Conservation (phyloP, 2,113 vertebrate genomes). For the Cromileptes altivelis region DNA sequence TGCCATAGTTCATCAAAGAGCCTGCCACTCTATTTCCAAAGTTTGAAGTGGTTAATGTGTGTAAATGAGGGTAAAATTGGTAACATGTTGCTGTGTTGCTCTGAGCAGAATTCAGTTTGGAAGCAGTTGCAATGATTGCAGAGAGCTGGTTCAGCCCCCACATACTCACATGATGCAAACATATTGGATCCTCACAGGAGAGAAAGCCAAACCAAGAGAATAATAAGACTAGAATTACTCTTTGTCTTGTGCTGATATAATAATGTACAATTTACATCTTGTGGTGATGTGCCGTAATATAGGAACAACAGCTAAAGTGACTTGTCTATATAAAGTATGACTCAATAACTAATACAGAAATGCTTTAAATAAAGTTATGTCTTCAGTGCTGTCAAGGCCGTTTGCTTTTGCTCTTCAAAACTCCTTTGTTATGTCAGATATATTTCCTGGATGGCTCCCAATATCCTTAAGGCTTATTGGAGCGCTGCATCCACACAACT, state of each 20-base stretch:
- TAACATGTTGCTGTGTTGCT: constrained; percentile 13
- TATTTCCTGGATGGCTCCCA: constrained; percentile 82
- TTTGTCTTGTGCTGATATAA: background rate
- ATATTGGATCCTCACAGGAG: background rate
- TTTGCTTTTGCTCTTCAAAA: constrained; percentile 80
- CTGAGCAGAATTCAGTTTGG: background rate
- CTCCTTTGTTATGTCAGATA: constrained; percentile 81
- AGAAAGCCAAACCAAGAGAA: background rate
- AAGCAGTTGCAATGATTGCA: background rate
- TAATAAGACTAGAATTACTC: background rate
- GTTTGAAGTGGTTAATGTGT: constrained; percentile 3
- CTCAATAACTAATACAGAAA: constrained; percentile 30
- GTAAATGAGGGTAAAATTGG: constrained; percentile 4
- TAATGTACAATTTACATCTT: background rate
- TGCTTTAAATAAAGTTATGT: constrained; percentile 47
- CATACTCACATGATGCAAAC: constrained; percentile 10
- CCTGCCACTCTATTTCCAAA: background rate
- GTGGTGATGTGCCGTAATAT: background rate
- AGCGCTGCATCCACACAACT: constrained; percentile 74
- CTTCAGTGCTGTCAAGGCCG: constrained; percentile 62
- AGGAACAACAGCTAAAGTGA: background rate
- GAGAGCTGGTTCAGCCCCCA: background rate
- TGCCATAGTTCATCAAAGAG: constrained; percentile 5
- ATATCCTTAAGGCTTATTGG: constrained; percentile 82
- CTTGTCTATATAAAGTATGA: background rate